phyloP scores from a whole-genome alignment of 2,888 invertebrate species.

The Muschampia plurimacula region DNA sequence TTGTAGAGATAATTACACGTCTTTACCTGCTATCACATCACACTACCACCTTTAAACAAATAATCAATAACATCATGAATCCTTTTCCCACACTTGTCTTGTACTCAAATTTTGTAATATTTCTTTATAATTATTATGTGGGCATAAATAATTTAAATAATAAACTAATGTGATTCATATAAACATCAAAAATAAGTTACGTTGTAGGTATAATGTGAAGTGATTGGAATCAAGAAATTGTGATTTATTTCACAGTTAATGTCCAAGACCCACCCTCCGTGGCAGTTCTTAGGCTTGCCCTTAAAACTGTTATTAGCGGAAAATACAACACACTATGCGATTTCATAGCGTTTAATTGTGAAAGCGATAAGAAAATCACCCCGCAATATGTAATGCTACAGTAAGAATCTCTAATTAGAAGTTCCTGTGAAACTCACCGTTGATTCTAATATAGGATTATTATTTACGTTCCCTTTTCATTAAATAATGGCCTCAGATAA shows the following conservation, averaged over 20 bases:
- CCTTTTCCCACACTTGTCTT: too few species aligned
- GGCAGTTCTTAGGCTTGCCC: slow-evolving; percentile 66
- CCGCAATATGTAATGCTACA: slow-evolving; percentile 69
- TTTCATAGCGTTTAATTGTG: slow-evolving; percentile 81
- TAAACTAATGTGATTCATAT: too few species aligned
- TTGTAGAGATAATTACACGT: too few species aligned
- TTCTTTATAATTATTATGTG: too few species aligned
- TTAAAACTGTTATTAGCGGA: slow-evolving; percentile 76
- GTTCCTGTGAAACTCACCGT: slow-evolving; percentile 67
- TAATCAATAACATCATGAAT: too few species aligned
- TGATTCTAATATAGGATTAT: slow-evolving; percentile 36
- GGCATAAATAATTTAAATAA: too few species aligned
- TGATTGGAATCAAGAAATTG: slow-evolving; percentile 56
- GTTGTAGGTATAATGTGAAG: not conserved
- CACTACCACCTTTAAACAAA: too few species aligned
- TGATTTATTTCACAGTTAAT: slow-evolving; percentile 75
- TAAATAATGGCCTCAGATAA: not conserved
- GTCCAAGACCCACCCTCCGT: slow-evolving; percentile 60
- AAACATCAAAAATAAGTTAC: too few species aligned
- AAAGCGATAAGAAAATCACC: slow-evolving; percentile 76
- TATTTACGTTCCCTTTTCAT: not conserved
- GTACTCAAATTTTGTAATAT: too few species aligned
- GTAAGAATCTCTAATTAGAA: slow-evolving; percentile 77
- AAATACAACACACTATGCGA: slow-evolving; percentile 75
- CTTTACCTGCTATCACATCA: too few species aligned